Base-by-base conservation (phyloP, 2,113 vertebrate genomes). In the Podocnemis expansa region DNA sequence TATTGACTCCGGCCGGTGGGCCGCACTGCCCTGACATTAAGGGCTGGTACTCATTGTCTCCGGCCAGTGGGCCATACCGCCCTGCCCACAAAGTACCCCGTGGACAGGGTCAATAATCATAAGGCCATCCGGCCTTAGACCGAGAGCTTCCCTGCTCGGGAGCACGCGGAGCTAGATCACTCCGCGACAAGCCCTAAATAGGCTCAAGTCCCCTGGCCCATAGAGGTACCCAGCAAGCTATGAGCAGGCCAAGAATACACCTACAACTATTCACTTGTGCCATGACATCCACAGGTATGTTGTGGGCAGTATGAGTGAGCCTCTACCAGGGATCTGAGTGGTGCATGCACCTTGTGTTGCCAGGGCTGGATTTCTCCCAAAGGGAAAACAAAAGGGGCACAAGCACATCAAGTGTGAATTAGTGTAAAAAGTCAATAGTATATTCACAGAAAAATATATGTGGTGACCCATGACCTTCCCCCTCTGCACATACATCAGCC, bases 371-470 rank as follows among this genome's bases (percentile, higher is more conserved):
- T 87, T 94, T 78, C 89, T 81, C 38, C 47, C 76, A 89, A 92
- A 81, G 90, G 80, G 88, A 94, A 87, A 79, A 87, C 76, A 78
- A 83, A 91, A 38, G 47, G 90, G n/a, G 84, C 31, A 95, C 73
- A 21, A 95, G 38, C 41, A 94, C 92, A 96, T 85, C 58, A 93
- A 96, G 91, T 11, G 89, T 58, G 84, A 95, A 85, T 52, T 86
- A 84, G 60, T 34, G 22, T 45, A 76, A 45, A 76, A 76, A 67
- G 19, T 67, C 34, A 67, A 67, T 34, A 67, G 34, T 34, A 17
- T 58, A 58, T n/a, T n/a, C 76, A 78, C 22, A 84, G 83, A 21
- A 67, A 90, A 96, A 86, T 24, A 5, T 75, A 81, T 67, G 63
- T 84, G 93, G 88, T 41, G 87, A 56, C 9, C n/a, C 31, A 10